Evolutionary conservation across 2,113 vertebrate genomes (phyloP).

Genomic region (Lampris incognitus): DNA sequence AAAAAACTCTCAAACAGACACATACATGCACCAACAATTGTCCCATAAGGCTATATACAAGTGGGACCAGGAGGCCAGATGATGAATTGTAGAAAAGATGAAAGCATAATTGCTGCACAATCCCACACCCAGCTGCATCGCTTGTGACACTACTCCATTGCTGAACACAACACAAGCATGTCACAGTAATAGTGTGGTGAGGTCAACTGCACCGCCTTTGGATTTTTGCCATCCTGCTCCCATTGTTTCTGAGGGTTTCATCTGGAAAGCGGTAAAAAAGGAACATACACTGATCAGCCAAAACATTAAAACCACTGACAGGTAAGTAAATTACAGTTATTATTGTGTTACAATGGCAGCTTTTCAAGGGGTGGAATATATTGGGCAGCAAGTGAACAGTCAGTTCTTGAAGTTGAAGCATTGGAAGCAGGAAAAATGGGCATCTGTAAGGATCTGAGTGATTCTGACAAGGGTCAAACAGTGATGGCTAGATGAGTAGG

Average conservation of each 20-base stretch:
- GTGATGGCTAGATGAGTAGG: no score
- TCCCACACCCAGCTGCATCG: not conserved
- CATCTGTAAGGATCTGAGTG: no score
- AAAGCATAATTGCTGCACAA: not conserved
- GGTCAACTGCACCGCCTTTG: not conserved
- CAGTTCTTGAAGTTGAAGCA: no score
- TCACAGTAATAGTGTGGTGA: not conserved
- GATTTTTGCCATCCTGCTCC: constrained; percentile 19
- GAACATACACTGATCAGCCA: not conserved
- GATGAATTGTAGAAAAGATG: not conserved
- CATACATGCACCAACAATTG: not conserved
- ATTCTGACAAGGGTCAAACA: no score
- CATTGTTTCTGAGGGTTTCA: constrained; percentile 34
- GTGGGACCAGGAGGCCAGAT: constrained; percentile 7
- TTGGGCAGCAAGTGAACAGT: no score
- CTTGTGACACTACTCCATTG: not conserved
- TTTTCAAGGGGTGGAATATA: no score
- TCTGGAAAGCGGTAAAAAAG: constrained; percentile 25
- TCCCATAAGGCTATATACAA: constrained; percentile 16
- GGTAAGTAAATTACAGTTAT: no score
- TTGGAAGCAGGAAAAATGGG: no score
- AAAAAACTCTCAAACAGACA: not conserved
- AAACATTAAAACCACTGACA: no score
- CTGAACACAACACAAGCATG: not conserved
- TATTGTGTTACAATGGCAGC: no score